Percentiles rank a stretch among this genome's conserved stretches.
Conservation (phyloP, 2,888 invertebrate genomes). For the Apotomis capreana region DNA sequence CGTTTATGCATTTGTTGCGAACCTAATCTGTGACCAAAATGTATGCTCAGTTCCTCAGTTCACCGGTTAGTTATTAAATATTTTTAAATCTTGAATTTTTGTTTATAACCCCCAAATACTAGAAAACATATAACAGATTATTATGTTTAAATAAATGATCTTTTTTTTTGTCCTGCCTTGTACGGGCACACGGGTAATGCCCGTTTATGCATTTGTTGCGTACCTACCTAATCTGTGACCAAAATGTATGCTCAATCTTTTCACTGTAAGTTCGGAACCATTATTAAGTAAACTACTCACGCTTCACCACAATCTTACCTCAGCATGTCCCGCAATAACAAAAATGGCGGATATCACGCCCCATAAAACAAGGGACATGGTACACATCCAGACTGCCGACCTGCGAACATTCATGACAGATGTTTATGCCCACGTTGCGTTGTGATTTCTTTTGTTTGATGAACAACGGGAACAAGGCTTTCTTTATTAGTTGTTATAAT, state of each 20-base stretch:
- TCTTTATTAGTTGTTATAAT: not conserved
- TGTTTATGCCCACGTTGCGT: constrained; percentile 12
- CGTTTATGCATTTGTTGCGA: too few relatives aligned
- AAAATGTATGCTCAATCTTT: not conserved
- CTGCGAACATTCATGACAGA: constrained; percentile 56
- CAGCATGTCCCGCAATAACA: constrained; percentile 85
- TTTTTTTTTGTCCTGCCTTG: too few relatives aligned
- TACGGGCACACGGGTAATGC: too few relatives aligned
- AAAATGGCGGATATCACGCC: constrained; percentile 81
- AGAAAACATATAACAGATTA: too few relatives aligned
- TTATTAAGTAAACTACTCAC: not conserved
- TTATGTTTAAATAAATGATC: too few relatives aligned
- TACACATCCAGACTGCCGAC: constrained; percentile 82
- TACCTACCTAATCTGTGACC: too few relatives aligned
- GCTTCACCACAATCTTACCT: constrained; percentile 63
- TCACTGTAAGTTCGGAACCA: not conserved
- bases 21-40: too few relatives aligned
- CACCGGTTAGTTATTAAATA: too few relatives aligned
- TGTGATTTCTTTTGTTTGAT: constrained; percentile 9
- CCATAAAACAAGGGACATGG: constrained; percentile 85
- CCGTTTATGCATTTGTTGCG: too few relatives aligned
- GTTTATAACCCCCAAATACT: too few relatives aligned
- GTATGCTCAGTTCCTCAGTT: too few relatives aligned
- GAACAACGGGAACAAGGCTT: constrained; percentile 6
- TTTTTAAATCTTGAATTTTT: too few relatives aligned